These are phyloP conservation scores for Cataglyphis altisquamis DNA, from an alignment of 2,888 invertebrate genomes.

Conservation along the genomic window DNA sequence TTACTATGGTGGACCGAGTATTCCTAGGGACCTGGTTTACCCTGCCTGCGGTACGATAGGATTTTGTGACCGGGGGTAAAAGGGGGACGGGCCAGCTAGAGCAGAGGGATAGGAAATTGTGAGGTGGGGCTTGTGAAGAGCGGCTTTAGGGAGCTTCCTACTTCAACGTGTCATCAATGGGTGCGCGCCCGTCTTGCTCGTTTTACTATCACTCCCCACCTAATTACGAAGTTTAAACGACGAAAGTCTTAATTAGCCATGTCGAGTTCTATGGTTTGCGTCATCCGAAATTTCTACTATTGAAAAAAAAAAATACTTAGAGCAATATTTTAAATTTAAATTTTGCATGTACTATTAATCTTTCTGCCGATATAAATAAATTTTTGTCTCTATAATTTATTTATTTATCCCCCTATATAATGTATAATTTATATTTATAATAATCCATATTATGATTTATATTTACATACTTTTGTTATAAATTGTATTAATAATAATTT, in stretches of 20 bases:
- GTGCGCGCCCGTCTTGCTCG: conserved; percentile 3
- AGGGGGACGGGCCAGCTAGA: conserved; percentile 77
- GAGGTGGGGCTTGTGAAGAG: conserved; percentile 82
- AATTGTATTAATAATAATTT: neutral
- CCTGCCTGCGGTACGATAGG: conserved; percentile 76
- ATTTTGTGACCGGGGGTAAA: conserved; percentile 78
- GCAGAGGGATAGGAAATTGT: conserved; percentile 77
- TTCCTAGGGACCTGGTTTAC: conserved; percentile 74
- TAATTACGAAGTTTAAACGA: conserved; percentile 30
- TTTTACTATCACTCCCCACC: conserved; percentile 10
- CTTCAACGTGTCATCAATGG: conserved; percentile 50
- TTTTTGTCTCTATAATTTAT: neutral
- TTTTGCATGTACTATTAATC: neutral
- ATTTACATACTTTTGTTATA: neutral
- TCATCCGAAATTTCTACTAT: neutral
- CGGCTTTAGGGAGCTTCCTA: conserved; percentile 35
- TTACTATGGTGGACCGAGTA: conserved; percentile 83
- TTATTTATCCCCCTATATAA: neutral
- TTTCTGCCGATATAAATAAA: neutral
- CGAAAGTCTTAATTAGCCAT: conserved; percentile 28
- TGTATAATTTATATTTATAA: neutral
- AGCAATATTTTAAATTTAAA: neutral
- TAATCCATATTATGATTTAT: neutral
- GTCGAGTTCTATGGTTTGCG: neutral
- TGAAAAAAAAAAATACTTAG: too few relatives aligned